Evolutionary conservation across 2,888 invertebrate species (phyloP), one percentile per base, ranked within the genome.

Genomic region (Acanthosepion pharaonis): DNA sequence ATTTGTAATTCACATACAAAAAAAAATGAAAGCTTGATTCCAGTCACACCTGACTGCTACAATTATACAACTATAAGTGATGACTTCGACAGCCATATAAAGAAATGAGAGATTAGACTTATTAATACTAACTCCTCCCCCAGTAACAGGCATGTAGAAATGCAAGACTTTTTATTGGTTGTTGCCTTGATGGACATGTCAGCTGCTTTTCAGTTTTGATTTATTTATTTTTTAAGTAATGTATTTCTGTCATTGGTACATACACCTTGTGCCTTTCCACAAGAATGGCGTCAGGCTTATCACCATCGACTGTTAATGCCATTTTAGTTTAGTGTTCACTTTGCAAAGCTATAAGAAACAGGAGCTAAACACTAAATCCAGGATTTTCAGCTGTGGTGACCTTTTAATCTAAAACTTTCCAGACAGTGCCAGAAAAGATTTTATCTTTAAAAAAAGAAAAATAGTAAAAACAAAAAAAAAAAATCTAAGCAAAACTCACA

Each of bases 41-140:
- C 78, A 78, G 78, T 78, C 33, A 33, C 78, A 78, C 78, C 78
- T 78, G 78, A 78, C 78, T 78, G n/a, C 78, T n/a, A 78, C 78
- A 78, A 78, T 78, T 78, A 78, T 78, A 33, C 78, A 15, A 78
- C 42, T 42, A 42, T 42, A 42, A 42, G 42, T 42, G 42, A 42
- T 42, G 42, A 42, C 42, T 42, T 42, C 42, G 78, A 33, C 33
- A 33, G 78, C n/a, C 33, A n/a, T 33, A n/a, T 33, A n/a, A 33
- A 78, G 15, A n/a, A 78, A 15, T 20, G n/a, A 33, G n/a, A 33
- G 78, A n/a, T 33, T 78, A 78, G 78, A 15, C 18, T n/a, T 78
- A 78, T 78, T 78, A 6, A 78, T n/a, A 33, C 33, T 78, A 33
- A 33, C 78, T 78, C 78, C 78, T 4, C 78, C 78, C 18, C 78